Evolutionary conservation across 64 coral and sea anemone species (phyloP), one percentile per base, ranked within the genome.

Genomic region (Cladopsammia gracilis): DNA sequence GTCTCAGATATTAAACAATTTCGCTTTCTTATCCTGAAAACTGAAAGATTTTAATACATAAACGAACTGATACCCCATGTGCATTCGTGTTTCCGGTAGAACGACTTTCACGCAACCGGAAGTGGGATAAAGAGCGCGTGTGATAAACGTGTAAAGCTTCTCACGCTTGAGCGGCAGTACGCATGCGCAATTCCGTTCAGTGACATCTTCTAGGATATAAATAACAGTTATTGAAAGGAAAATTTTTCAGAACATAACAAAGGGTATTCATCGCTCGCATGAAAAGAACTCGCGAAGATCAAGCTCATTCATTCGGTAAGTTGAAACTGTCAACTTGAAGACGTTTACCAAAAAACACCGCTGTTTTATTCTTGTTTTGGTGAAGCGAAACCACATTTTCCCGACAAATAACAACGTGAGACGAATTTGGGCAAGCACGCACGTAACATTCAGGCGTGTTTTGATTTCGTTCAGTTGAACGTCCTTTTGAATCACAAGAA

Each of bases 211-310:
- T 42, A 72, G 62, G 91, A 93, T 93, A 93, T 93, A 93, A 93
- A 93, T 93, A 93, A 79, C 83, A 76, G 34, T 34, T 34, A n/a
- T 84, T 84, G 80, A 34, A 65, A 77, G 44, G 34, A 58, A 87
- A 78, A 86, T 52, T 87, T 87, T 92, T 86, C 71, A 22, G 57
- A 78, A 42, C 70, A 93, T 58, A 93, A 93, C 91, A 93, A 93
- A 93, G 91, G 80, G 70, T 82, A 77, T 86, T 86, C 82, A 93
- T 77, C 72, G 82, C 10, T 49, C 60, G 23, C 48, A 73, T 23
- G 80, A 83, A 70, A 86, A 86, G 82, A 62, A 77, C 64, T 86
- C 57, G 69, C 45, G n/a, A 48, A 50, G 73, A 66, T 86, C 48
- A 65, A 44, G 25, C 49, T 75, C 61, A 78, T 18, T 83, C 52